Percentiles rank a stretch among this genome's conserved stretches.
phyloP scores from a whole-genome alignment of 2,113 vertebrate species.

The Larimichthys polyactis region DNA sequence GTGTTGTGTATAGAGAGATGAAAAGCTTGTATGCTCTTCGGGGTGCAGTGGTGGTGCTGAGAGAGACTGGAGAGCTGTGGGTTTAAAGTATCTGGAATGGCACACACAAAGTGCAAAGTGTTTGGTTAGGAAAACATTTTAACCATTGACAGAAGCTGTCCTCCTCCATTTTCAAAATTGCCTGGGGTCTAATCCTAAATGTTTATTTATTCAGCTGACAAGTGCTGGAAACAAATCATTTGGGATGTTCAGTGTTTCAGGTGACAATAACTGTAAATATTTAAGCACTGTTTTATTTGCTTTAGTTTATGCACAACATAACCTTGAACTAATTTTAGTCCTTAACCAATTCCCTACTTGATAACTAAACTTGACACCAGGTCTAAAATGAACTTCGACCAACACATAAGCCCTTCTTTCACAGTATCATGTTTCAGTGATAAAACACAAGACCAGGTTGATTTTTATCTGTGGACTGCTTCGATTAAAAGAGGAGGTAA shows the following conservation, averaged over 20 bases:
- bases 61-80: conserved; percentile 1
- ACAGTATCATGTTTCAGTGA: background rate
- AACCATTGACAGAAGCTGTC: background rate
- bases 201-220: conserved; percentile 13
- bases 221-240: background rate
- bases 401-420: background rate
- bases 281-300: background rate
- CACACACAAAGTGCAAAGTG: conserved; percentile 32
- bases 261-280: background rate
- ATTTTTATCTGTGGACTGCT: background rate
- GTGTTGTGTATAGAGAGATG: conserved; percentile 38
- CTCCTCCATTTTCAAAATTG: conserved; percentile 19
- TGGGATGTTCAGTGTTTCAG: background rate
- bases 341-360: background rate
- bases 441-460: background rate
- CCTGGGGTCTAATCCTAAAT: background rate
- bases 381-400: background rate
- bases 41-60: background rate
- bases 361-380: background rate
- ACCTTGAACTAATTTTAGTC: background rate
- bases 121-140: conserved; percentile 36
- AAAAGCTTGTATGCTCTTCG: conserved; percentile 31
- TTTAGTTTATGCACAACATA: background rate
- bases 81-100: conserved; percentile 25
- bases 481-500: background rate